phyloP scores from a whole-genome alignment of 2,797 vertebrate species.

The Hemitrygon akajei region DNA sequence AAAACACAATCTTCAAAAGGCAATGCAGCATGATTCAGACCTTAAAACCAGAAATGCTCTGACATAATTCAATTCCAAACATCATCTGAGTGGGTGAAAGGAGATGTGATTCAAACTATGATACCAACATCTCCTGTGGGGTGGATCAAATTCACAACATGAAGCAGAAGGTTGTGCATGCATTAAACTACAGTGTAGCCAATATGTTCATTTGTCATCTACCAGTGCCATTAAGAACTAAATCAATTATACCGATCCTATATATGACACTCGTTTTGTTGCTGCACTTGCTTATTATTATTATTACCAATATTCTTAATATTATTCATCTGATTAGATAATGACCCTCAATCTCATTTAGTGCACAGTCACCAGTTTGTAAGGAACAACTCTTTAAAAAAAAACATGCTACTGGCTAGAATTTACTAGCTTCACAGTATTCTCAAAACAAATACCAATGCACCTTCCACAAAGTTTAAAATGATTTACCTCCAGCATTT shows the following conservation, averaged over 20 bases:
- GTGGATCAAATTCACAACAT: no score
- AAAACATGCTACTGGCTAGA: neutral
- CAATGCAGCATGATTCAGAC: no score
- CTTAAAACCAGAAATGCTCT: no score
- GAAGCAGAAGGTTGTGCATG: neutral
- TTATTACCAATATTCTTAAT: neutral
- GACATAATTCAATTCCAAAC: no score
- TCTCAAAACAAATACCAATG: neutral
- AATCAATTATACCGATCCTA: neutral
- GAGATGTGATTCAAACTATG: no score
- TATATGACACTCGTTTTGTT: neutral
- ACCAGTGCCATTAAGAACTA: neutral
- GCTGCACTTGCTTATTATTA: neutral
- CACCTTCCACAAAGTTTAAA: neutral
- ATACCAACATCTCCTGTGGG: no score
- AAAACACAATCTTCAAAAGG: no score
- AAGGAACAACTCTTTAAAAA: neutral
- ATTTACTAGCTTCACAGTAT: neutral
- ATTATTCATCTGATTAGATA: neutral
- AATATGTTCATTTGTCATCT: neutral
- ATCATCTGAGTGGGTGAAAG: no score
- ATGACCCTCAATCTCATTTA: neutral
- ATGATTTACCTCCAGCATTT: slow-evolving; percentile 75
- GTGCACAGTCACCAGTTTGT: neutral
- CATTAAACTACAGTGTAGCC: neutral